Base-by-base conservation (phyloP, 2,888 invertebrate species). In the Dasypogon diadema region DNA sequence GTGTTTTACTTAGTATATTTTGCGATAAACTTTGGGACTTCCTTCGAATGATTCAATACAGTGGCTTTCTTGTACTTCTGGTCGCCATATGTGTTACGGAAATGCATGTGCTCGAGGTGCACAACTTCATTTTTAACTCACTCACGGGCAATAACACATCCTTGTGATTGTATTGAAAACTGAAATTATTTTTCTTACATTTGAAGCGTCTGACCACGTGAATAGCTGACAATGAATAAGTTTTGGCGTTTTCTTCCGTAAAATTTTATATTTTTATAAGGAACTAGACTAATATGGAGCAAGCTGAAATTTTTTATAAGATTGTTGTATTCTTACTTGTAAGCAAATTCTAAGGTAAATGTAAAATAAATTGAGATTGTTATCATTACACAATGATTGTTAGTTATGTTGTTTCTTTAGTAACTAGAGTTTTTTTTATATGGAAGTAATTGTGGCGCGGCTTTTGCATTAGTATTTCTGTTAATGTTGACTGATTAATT, bases 21-120 rank as follows among this genome's bases (percentile, higher is more conserved):
- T 91, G 93, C 85, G 94, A 95, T 88, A 92, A 92, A 82, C 87
- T 93, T 2, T 93, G 93, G 92, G 90, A 91, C 79, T 94, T 94
- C 81, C 85, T 95, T 24, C 89, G 89, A 80, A 85, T 89, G 51
- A 88, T 93, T 12, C 92, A 93, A 82, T 93, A 91, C 83, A 86
- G 89, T 65, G 93, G 93, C 2, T 94, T 92, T 82, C 86, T 91
- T n/a, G 83, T 91, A 79, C 85, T 95, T 68, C 86, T 93, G 12
- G 85, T 90, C 34, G 88, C 92, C 55, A 91, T 92, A 48, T 91
- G 90, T 79, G 84, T 90, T 26, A 92, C 93, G 0, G 95, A 95
- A 85, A 88, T 91, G 84, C 93, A 93, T 85, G 88, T 92, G 79
- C 84, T 89, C 65, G 89, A 90, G 80, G 89, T 89, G 55, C 88